Base-by-base conservation (phyloP, 2,888 invertebrate genomes). In the Lypha dubia region DNA sequence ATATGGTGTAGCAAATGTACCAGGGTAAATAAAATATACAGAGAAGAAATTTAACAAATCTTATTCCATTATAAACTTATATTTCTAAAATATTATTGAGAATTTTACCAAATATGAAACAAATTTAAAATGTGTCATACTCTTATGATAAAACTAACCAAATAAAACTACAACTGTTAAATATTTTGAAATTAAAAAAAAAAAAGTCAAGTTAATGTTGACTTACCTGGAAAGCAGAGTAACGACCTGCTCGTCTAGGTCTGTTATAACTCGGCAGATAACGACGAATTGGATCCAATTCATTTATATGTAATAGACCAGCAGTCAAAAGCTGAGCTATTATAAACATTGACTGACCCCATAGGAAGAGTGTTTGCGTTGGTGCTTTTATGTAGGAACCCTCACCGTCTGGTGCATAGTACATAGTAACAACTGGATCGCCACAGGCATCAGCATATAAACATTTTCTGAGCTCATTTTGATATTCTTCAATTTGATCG, bases 341-440 rank as follows among this genome's bases (percentile, higher is more conserved):
- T 84, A 99, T 95, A 92, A 98, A 98, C 93, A 99, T 94, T 0
- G 99, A 95, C 93, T 99, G 99, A 87, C 98, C 98, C 98, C 98
- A 99, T 49, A 99, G 93, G 93, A 96, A 98, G 79, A 97, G 90
- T 0, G 95, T 95, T 79, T 91, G 90, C 0, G 92, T 91, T 9
- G 92, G 92, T 1, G 92, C 90, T 65, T 91, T 90, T 81, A 89
- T 83, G 84, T 92, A 92, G 65, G 91, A 91, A 22, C 92, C 92
- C 11, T 92, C 91, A 28, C 91, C 92, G 82, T 92, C 92, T 13
- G 92, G 92, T 0, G 92, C 92, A 87, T 91, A 99, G 91, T 97
- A 99, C 96, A 97, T 98, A 0, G 99, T 98, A 85, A 99, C 95
- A 0, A 98, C 95, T 0, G 97, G 96, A 94, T 98, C 98, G 92